Evolutionary conservation across 2,888 invertebrate species (phyloP).

Genomic region (Marasmarcha lunaedactyla): DNA sequence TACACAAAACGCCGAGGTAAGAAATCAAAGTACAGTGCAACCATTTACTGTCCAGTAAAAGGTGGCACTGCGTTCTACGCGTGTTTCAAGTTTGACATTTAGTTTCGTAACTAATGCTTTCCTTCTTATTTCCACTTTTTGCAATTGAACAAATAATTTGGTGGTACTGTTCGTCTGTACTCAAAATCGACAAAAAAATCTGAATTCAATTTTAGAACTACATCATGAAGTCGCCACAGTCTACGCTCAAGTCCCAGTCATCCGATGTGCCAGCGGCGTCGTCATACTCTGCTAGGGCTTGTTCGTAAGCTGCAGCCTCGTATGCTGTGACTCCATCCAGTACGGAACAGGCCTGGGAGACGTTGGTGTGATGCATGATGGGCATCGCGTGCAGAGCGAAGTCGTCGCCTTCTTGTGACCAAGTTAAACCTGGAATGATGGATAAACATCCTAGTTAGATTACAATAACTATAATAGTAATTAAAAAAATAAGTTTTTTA

Average conservation of each 20-base stretch:
- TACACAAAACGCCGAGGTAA: too few relatives aligned
- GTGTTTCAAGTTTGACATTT: too few relatives aligned
- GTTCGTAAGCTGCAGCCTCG: conserved; percentile 70
- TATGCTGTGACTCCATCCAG: conserved; percentile 71
- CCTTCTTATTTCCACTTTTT: too few relatives aligned
- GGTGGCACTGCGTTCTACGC: too few relatives aligned
- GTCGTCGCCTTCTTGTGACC: conserved; percentile 77
- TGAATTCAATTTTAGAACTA: conserved; percentile 28
- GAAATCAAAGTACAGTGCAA: too few relatives aligned
- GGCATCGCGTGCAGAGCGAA: conserved; percentile 75
- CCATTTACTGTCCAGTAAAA: too few relatives aligned
- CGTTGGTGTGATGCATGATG: conserved; percentile 73
- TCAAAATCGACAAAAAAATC: too few relatives aligned
- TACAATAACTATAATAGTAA: too few relatives aligned
- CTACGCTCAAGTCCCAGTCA: conserved; percentile 78
- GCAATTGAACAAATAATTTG: too few relatives aligned
- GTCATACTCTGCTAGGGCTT: conserved; percentile 72
- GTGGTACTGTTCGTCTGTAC: too few relatives aligned
- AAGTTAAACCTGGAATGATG: conserved; percentile 64
- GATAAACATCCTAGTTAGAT: not conserved
- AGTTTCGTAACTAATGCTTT: too few relatives aligned
- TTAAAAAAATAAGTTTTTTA: too few relatives aligned
- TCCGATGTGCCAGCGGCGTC: conserved; percentile 62
- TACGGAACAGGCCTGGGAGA: conserved; percentile 69
- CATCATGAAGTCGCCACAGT: conserved; percentile 80